phyloP scores from a whole-genome alignment of 2,113 vertebrate species.

The Toxotes jaculatrix region DNA sequence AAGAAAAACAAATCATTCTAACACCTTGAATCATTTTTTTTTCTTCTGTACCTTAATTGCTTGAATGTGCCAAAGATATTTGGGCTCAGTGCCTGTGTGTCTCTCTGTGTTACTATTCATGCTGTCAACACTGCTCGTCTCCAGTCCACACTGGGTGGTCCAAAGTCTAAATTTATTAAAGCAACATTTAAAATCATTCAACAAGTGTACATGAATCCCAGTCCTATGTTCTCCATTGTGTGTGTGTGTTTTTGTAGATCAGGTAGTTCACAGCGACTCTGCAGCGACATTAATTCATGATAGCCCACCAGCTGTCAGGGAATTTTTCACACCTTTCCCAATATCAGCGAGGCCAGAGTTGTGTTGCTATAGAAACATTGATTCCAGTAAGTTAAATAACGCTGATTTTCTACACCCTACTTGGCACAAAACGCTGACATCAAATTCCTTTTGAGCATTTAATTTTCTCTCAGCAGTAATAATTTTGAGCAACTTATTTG shows the following conservation, averaged over 20 bases:
- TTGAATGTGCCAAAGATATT: constrained; percentile 48
- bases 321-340: constrained; percentile 74
- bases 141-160: constrained; percentile 3
- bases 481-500: constrained; percentile 1
- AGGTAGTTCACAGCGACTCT: constrained; percentile 14
- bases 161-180: constrained; percentile 12
- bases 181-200: constrained; percentile 27
- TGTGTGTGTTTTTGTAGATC: constrained; percentile 9
- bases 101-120: constrained; percentile 54
- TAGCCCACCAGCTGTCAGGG: constrained; percentile 69
- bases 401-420: constrained; percentile 40
- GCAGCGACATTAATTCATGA: constrained; percentile 60
- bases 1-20: constrained; percentile 38
- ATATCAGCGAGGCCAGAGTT: constrained; percentile 45
- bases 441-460: constrained; percentile 34
- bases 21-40: constrained; percentile 18
- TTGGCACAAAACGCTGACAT: constrained; percentile 42
- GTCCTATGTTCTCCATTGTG: neutral
- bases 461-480: neutral
- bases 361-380: constrained; percentile 74
- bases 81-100: constrained; percentile 19
- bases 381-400: constrained; percentile 61
- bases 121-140: constrained; percentile 26
- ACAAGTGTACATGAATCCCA: neutral
- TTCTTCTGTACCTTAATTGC: constrained; percentile 46